Base-by-base conservation (phyloP, 2,797 vertebrate species). In the Knipowitschia caucasica region DNA sequence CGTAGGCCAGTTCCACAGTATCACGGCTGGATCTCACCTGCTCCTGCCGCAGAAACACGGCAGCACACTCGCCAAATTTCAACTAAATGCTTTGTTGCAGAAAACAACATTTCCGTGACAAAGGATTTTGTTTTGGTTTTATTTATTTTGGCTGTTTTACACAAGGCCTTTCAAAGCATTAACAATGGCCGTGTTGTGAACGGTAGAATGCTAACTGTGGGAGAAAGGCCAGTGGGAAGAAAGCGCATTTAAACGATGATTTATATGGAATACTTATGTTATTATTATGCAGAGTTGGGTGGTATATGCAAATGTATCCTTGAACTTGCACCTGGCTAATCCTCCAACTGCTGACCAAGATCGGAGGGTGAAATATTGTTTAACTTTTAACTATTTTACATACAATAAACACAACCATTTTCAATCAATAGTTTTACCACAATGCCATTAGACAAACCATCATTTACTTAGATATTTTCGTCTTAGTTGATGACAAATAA, bases 1-100 rank as follows among this genome's bases (percentile, higher is more conserved):
- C 70, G 54, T 51, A 68, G 70, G 73, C 68, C 64, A 57, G 45
- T 62, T 71, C 73, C 68, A 50, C 31, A 58, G 58, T 71, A 83
- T 72, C 56, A 39, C 50, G 52, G 61, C 47, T 68, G 69, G 65
- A 67, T 72, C 67, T 63, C 65, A 73, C 62, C 54, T 47, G 56
- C 77, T 69, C 54, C 34, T 35, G 58, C 6, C 40, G 53, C 47
- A 40, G 71, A 70, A 78, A 62, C 68, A 75, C 30, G 36, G 43
- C 50, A n/a, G n/a, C 35, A 52, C 42, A 25, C 20, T 58, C 71
- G 66, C 25, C 23, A 73, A 73, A 77, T 45, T 30, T 17, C 24
- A 69, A 47, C 40, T 45, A 59, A 64, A 64, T 31, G 26, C 39
- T 63, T 69, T 71, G 56, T 60, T 64, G 55, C 45, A 62, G 51